phyloP scores from a whole-genome alignment of 2,113 vertebrate species.

The Notiomystis cincta region DNA sequence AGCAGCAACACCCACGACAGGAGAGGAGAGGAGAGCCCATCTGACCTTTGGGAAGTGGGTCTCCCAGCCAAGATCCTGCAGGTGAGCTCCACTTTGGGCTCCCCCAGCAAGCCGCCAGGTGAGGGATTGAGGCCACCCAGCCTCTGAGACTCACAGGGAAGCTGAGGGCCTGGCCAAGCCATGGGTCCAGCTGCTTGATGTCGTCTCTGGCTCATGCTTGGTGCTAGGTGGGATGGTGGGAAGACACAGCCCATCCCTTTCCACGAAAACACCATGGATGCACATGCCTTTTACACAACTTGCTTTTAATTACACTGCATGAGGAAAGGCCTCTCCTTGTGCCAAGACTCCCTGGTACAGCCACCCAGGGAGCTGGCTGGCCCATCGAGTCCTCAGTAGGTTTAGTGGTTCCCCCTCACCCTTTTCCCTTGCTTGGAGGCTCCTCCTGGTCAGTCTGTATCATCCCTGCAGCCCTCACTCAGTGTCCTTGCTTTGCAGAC shows the following conservation, averaged over 20 bases:
- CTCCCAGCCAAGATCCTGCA: not conserved
- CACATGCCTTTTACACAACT: not conserved
- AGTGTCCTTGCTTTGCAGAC: not conserved
- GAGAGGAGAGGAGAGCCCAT: not conserved
- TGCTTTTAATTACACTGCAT: constrained; percentile 28
- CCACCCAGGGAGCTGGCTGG: not conserved
- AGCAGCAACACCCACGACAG: not conserved
- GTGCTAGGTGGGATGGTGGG: accelerated
- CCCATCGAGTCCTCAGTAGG: constrained; percentile 33
- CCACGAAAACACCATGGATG: not conserved
- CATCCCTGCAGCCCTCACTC: not conserved
- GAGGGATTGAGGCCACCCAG: accelerated
- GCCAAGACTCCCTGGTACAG: not conserved
- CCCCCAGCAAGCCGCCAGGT: not conserved
- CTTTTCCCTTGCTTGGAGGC: not conserved
- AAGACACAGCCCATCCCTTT: not conserved
- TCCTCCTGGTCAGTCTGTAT: not conserved
- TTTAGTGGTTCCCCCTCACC: constrained; percentile 50
- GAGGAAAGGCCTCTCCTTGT: not conserved
- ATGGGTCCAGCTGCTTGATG: not conserved
- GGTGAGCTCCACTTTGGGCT: not conserved
- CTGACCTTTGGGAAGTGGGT: accelerated
- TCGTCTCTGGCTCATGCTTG: not conserved
- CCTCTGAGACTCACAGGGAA: not conserved
- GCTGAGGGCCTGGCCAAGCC: not conserved